Evolutionary conservation across 2,797 vertebrate genomes (phyloP).

Genomic region (Thripadectes ignobilis): DNA sequence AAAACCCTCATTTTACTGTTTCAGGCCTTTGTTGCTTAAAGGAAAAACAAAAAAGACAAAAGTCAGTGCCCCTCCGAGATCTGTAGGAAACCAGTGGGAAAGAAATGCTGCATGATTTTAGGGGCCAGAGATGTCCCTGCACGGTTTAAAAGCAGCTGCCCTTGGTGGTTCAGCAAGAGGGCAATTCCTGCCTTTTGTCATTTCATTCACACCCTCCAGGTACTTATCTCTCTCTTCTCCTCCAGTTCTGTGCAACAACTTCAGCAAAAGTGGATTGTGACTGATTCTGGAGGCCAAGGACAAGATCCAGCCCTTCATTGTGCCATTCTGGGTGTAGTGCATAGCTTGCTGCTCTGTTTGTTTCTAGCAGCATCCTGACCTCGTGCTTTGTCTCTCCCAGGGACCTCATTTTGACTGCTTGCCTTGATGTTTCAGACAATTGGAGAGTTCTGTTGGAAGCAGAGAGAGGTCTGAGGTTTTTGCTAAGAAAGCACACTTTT

Average conservation of each 20-base stretch:
- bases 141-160: not conserved
- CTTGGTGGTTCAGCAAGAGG: not conserved
- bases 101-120: not conserved
- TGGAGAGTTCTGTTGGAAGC: not conserved
- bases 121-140: not conserved
- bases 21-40: not conserved
- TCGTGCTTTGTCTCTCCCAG: not conserved
- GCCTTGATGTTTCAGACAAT: constrained; percentile 35
- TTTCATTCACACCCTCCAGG: not conserved
- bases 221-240: not conserved
- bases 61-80: not conserved
- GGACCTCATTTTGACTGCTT: constrained; percentile 1
- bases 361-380: constrained; percentile 26
- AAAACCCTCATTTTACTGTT: not conserved
- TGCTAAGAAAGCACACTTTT: constrained; percentile 31
- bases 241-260: not conserved
- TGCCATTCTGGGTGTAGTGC: not conserved
- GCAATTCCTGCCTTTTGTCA: not conserved
- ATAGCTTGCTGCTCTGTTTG: not conserved
- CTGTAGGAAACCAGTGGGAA: not conserved
- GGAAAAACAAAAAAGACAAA: not conserved
- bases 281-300: not conserved
- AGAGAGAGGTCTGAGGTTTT: not conserved
- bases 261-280: not conserved
- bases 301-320: not conserved